These are phyloP conservation scores for Bolinopsis microptera DNA, from an alignment of 37 sponge, comb jelly and placozoan species.

Conservation along the genomic window DNA sequence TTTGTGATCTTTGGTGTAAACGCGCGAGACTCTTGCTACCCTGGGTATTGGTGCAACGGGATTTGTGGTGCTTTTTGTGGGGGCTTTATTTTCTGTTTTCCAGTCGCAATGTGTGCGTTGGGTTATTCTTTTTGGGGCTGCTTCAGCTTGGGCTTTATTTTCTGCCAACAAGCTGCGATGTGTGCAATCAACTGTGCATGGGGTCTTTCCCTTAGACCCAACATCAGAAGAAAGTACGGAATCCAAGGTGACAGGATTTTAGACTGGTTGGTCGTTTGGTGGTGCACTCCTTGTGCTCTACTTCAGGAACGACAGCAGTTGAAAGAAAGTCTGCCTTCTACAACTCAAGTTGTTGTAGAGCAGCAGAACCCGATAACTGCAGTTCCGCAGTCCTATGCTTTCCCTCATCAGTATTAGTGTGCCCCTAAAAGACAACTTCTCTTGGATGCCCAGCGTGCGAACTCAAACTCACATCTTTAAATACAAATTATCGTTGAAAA, in stretches of 20 bases:
- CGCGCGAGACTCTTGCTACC: neutral
- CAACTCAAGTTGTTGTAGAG: neutral
- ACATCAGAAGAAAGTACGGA: neutral
- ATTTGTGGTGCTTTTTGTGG: neutral
- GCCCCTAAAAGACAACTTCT: too few species aligned
- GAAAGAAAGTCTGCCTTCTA: neutral
- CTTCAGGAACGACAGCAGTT: neutral
- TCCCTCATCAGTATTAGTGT: too few species aligned
- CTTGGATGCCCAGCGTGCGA: too few species aligned
- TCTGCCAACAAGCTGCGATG: neutral
- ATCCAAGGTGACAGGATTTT: neutral
- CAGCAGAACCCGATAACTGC: neutral
- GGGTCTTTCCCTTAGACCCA: neutral
- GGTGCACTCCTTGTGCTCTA: neutral
- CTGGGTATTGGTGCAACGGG: constrained; percentile 9
- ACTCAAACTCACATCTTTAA: too few species aligned
- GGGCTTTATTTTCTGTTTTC: neutral
- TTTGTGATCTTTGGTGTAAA: neutral
- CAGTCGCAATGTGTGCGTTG: neutral
- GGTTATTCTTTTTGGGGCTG: neutral
- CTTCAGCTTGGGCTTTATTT: neutral
- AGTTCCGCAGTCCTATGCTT: neutral
- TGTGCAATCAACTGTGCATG: too few species aligned
- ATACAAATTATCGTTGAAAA: too few species aligned
- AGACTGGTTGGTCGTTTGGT: neutral